Evolutionary conservation across 2,797 vertebrate species (phyloP).

Genomic region (Eulemur rubriventer): DNA sequence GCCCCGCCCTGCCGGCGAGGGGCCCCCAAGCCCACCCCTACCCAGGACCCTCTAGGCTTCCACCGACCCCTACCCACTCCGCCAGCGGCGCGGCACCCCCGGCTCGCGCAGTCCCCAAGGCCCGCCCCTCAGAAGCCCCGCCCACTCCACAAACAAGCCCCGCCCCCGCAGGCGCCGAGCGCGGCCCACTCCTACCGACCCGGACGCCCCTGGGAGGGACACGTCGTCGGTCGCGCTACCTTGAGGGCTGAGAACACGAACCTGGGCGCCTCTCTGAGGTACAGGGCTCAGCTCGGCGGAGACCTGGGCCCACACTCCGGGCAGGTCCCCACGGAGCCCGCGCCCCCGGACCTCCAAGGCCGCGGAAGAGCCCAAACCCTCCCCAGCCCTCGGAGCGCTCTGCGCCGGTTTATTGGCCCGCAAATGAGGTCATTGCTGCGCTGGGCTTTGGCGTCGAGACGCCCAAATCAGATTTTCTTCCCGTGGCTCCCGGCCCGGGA

Average conservation of each 20-base stretch:
- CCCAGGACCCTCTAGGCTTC: not conserved
- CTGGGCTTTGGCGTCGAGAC: not conserved
- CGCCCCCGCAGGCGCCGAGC: not conserved
- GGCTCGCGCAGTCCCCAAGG: not conserved
- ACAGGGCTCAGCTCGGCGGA: not conserved
- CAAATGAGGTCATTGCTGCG: not conserved
- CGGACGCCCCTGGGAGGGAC: too few relatives aligned
- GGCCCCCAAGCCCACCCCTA: not conserved
- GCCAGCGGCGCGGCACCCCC: not conserved
- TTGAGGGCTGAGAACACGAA: not conserved
- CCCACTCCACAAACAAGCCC: not conserved
- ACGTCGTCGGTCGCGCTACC: rapidly evolving
- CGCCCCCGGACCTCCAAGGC: not conserved
- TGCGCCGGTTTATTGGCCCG: not conserved
- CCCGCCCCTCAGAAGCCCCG: not conserved
- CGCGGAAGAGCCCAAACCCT: not conserved
- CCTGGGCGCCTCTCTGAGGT: not conserved
- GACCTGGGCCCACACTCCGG: not conserved
- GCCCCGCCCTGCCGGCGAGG: slow-evolving; percentile 12
- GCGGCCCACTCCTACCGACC: not conserved
- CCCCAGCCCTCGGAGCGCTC: not conserved
- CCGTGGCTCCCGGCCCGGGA: not conserved
- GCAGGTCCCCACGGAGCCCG: too few relatives aligned
- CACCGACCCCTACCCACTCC: not conserved
- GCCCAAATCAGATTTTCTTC: not conserved